Evolutionary conservation across 2,797 vertebrate species (phyloP).

Genomic region (Sebastes glaucus): DNA sequence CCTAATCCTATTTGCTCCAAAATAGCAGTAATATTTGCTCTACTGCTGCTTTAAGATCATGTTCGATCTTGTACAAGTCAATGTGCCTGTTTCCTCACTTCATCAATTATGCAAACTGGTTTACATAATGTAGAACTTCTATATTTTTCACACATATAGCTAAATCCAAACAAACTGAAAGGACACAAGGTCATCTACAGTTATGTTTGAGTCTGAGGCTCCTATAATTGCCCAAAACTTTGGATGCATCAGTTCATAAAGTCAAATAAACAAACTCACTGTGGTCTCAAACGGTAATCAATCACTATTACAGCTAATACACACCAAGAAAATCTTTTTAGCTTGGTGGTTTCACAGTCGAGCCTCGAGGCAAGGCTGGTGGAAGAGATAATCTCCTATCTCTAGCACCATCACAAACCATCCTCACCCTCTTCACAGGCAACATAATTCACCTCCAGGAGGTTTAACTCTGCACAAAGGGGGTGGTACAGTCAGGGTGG

Average conservation of each 20-base stretch:
- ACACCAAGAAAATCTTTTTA: constrained; percentile 25
- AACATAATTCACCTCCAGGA: not conserved
- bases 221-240: not conserved
- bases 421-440: not conserved
- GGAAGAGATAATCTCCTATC: not conserved
- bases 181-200: not conserved
- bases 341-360: constrained; percentile 10
- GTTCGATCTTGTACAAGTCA: constrained; percentile 7
- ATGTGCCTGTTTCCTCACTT: constrained; percentile 2
- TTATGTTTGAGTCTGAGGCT: not conserved
- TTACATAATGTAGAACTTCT: not conserved
- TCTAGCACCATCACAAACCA: not conserved
- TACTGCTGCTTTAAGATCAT: not conserved
- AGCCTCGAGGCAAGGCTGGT: not conserved
- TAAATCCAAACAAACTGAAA: not conserved
- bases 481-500: constrained; percentile 44
- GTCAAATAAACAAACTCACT: not conserved
- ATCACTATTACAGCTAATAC: not conserved
- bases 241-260: not conserved
- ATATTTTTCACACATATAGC: not conserved
- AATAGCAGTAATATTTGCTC: too few species aligned
- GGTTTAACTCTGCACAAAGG: constrained; percentile 36
- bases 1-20: too few species aligned
- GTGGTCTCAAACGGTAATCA: not conserved
- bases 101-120: not conserved